These are phyloP conservation scores for Sebastes hubbsi DNA, from an alignment of 2,797 vertebrate species.

Conservation along the genomic window DNA sequence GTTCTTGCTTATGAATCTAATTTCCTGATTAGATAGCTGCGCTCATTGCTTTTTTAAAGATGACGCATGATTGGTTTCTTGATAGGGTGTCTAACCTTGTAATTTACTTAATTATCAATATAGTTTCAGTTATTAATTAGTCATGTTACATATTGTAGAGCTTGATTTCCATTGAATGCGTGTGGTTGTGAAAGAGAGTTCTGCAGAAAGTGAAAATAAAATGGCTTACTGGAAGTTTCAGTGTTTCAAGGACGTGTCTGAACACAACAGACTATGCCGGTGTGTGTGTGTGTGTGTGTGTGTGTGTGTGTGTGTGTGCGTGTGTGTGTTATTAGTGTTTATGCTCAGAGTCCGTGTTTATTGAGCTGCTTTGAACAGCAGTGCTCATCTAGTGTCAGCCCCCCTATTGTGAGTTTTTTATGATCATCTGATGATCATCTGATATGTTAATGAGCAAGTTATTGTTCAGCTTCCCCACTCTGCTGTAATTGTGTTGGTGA, in stretches of 20 bases:
- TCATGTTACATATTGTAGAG: not conserved
- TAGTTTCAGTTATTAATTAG: not conserved
- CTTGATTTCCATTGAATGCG: not conserved
- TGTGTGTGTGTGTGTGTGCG: not conserved
- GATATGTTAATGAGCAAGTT: not conserved
- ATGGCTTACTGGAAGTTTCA: conserved; percentile 44
- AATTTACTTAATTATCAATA: not conserved
- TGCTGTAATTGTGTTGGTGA: not conserved
- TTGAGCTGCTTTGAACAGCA: not conserved
- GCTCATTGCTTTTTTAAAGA: no score
- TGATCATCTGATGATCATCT: not conserved
- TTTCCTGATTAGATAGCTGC: no score
- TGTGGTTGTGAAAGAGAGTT: conserved; percentile 7
- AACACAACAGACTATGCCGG: conserved; percentile 53
- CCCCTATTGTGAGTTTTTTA: not conserved
- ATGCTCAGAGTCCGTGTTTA: not conserved
- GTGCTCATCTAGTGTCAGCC: not conserved
- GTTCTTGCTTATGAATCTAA: no score
- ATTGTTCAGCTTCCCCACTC: not conserved
- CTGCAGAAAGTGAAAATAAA: not conserved
- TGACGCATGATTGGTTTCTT: not conserved
- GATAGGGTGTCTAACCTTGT: not conserved
- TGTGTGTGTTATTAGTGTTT: not conserved
- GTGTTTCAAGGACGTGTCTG: conserved; percentile 57
- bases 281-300: not conserved